Percentiles rank a stretch among this genome's conserved stretches.
These are phyloP conservation scores for Acleris emargana DNA, from an alignment of 2,888 invertebrate species.

Conservation along the genomic window DNA sequence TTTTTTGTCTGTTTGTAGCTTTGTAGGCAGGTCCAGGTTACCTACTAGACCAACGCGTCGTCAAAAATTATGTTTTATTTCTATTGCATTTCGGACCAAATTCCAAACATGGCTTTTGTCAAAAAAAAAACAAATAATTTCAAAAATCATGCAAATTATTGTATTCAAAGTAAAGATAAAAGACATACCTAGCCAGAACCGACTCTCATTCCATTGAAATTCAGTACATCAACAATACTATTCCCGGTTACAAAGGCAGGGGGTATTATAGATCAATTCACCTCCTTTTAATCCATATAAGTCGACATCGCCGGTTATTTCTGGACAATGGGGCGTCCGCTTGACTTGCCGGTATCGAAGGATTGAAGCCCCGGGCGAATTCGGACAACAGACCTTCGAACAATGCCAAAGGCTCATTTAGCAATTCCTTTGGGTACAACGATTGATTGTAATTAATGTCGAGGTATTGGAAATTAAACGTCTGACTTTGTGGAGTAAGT, in stretches of 20 bases:
- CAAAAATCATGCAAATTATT: no score
- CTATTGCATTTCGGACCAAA: no score
- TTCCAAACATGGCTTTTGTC: no score
- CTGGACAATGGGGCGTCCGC: slow-evolving; percentile 13
- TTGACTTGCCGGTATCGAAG: not conserved
- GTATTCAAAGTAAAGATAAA: no score
- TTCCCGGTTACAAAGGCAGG: not conserved
- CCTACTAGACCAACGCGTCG: no score
- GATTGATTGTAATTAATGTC: slow-evolving; percentile 20
- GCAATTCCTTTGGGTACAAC: slow-evolving; percentile 7
- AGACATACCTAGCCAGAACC: no score
- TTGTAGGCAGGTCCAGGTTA: no score
- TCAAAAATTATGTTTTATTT: no score
- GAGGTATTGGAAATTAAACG: not conserved
- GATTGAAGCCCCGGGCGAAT: not conserved
- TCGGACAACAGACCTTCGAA: slow-evolving; percentile 6
- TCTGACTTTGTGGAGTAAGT: not conserved
- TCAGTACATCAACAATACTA: not conserved
- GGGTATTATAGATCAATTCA: no score
- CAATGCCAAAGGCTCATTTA: slow-evolving; percentile 13
- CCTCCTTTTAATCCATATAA: not conserved
- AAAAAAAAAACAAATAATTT: no score
- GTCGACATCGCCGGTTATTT: not conserved
- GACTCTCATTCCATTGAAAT: not conserved
- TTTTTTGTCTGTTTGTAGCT: no score